Conservation (phyloP, 2,888 invertebrate genomes). For the Eristalis arbustorum region DNA sequence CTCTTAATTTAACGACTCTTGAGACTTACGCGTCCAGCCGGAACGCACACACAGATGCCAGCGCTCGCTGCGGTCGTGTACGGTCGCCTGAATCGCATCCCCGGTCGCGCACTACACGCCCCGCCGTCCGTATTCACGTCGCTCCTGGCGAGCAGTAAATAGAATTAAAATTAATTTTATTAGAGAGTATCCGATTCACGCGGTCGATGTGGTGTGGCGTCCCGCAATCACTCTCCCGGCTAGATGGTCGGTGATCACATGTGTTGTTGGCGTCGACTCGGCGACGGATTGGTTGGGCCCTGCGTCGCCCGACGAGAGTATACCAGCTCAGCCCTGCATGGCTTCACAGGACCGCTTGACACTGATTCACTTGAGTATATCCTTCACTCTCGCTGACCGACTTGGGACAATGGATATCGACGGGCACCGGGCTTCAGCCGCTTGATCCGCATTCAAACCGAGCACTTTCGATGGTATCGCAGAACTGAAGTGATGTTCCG, state of each 20-base stretch:
- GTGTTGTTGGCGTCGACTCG: too few relatives aligned
- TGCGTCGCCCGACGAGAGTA: neutral
- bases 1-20: constrained; percentile 47
- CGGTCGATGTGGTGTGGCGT: constrained; percentile 29
- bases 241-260: neutral
- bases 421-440: neutral
- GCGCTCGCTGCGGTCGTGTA: neutral
- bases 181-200: constrained; percentile 51
- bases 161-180: constrained; percentile 63
- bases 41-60: constrained; percentile 14
- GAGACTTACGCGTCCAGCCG: constrained; percentile 31
- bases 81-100: neutral
- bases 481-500: constrained; percentile 49
- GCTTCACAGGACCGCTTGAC: neutral
- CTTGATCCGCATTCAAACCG: constrained; percentile 45
- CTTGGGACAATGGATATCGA: neutral
- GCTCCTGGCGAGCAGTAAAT: constrained; percentile 21
- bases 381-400: neutral
- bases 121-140: neutral
- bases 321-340: neutral
- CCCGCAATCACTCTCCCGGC: constrained; percentile 27
- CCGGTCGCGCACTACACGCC: neutral
- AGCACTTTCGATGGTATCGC: constrained; percentile 64
- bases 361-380: neutral
- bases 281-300: neutral